Evolutionary conservation across 1,140 invertebrate species (phyloP), one percentile per base, ranked within the genome.

Genomic region (Pentalonia nigronervosa): DNA sequence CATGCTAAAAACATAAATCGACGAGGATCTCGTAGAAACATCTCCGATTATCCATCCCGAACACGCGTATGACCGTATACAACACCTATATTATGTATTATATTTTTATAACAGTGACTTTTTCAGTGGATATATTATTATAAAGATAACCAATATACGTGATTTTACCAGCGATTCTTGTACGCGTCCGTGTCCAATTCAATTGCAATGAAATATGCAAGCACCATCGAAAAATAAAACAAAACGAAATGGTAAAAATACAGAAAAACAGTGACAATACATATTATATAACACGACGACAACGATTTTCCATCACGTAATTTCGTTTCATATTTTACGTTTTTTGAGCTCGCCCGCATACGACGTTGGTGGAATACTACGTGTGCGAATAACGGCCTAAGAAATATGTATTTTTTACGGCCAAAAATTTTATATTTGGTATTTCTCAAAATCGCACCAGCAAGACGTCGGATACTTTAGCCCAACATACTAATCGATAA

Each of bases 291-390:
- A 76, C n/a, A 11, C 60, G 60, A n/a, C n/a, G 60, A 76, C n/a
- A 6, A 76, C n/a, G 14, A 17, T 67, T 60, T 60, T 20, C 56
- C 25, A 2, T 67, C 11, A 11, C 9, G 60, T 14, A 14, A 23
- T 76, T 76, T 76, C 30, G 60, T n/a, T 76, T n/a, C 60, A 76
- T n/a, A n/a, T n/a, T 76, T 76, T 76, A 76, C 60, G n/a, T 76
- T 76, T 76, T 76, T 14, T 30, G 60, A 17, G 60, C 17, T n/a
- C 30, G 14, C n/a, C n/a, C 60, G 30, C n/a, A 17, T 76, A 30
- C 14, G 60, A n/a, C n/a, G 60, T 20, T 76, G n/a, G 14, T 34
- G 6, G 60, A 76, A 76, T 67, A 67, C 30, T 30, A 17, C 60
- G 14, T n/a, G 11, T 76, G 60, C n/a, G n/a, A 76, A 6, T 76